These are phyloP conservation scores for Pachydiplax longipennis DNA, from an alignment of 2,888 invertebrate species.

Conservation along the genomic window DNA sequence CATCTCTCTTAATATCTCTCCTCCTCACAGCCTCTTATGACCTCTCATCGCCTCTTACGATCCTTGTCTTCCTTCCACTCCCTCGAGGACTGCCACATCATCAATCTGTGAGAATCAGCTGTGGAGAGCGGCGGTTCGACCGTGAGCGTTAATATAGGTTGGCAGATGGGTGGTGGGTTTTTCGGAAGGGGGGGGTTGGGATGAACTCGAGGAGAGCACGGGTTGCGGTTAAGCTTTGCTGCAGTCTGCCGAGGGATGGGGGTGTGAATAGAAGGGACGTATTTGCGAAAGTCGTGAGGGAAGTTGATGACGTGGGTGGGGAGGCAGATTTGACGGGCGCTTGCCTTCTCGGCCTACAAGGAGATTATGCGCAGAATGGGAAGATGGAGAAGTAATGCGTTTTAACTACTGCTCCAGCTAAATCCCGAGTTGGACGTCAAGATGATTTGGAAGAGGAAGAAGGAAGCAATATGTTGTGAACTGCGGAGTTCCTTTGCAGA, in stretches of 20 bases:
- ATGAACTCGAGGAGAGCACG: conserved; percentile 6
- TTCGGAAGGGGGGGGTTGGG: not conserved
- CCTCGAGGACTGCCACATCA: conserved; percentile 39
- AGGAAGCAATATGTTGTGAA: not conserved
- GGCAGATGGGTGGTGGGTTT: not conserved
- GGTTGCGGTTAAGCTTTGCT: conserved; percentile 21
- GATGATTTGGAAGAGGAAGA: not conserved
- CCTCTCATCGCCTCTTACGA: conserved; percentile 40
- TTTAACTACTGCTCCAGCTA: conserved; percentile 30
- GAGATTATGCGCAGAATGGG: not conserved
- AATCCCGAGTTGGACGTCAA: not conserved
- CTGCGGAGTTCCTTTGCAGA: not conserved
- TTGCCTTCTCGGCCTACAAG: not conserved
- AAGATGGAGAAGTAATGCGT: not conserved
- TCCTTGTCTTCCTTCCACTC: conserved; percentile 15
- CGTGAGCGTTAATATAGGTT: not conserved
- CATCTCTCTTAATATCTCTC: not conserved
- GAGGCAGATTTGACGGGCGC: not conserved
- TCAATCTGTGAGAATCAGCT: conserved; percentile 45
- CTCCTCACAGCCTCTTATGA: conserved; percentile 38
- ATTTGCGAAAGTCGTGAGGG: conserved; percentile 13
- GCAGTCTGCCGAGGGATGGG: conserved; percentile 15
- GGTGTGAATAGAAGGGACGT: not conserved
- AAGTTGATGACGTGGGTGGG: conserved; percentile 28
- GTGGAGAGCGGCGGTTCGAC: not conserved